A percentile compares a stretch with the other conserved stretches of the same genome.
Conservation (phyloP, 2,888 invertebrate genomes). For the Cryptus viduatorius region DNA sequence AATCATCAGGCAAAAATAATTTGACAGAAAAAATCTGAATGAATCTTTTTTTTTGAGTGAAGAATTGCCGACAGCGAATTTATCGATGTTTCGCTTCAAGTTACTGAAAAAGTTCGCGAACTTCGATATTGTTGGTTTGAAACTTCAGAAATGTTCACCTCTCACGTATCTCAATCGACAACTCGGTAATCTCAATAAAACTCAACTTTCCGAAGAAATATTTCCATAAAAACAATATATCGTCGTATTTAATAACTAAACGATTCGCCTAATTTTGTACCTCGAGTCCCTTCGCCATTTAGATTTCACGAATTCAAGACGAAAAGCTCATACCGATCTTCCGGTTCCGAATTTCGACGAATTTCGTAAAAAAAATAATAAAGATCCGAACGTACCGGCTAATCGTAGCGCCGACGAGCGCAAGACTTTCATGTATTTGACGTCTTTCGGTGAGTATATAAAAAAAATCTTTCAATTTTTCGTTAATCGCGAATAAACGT, state of each 20-base stretch:
- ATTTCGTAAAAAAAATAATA: slow-evolving; percentile 85
- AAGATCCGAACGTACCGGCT: slow-evolving; percentile 80
- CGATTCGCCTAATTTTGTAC: neutral
- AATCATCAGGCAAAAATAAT: slow-evolving; percentile 29
- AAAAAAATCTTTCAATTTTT: neutral
- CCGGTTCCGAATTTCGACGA: slow-evolving; percentile 87
- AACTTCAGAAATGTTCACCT: slow-evolving; percentile 40
- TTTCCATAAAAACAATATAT: neutral
- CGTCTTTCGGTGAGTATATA: slow-evolving; percentile 83
- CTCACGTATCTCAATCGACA: slow-evolving; percentile 21
- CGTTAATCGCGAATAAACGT: too few species aligned
- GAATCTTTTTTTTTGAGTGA: neutral
- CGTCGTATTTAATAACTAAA: too few species aligned
- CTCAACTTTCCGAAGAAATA: neutral
- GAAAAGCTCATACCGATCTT: slow-evolving; percentile 87
- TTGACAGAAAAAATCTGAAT: slow-evolving; percentile 36
- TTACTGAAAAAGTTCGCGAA: slow-evolving; percentile 53
- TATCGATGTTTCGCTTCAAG: slow-evolving; percentile 55
- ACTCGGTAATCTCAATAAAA: slow-evolving; percentile 35
- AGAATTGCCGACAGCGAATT: neutral
- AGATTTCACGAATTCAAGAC: slow-evolving; percentile 25
- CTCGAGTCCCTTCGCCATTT: neutral
- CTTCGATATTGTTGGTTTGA: slow-evolving; percentile 14
- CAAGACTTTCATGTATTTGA: slow-evolving; percentile 85
- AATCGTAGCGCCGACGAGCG: slow-evolving; percentile 83